These are phyloP conservation scores for Pomatorhinus ruficollis DNA, from an alignment of 2,113 vertebrate genomes.

Conservation along the genomic window DNA sequence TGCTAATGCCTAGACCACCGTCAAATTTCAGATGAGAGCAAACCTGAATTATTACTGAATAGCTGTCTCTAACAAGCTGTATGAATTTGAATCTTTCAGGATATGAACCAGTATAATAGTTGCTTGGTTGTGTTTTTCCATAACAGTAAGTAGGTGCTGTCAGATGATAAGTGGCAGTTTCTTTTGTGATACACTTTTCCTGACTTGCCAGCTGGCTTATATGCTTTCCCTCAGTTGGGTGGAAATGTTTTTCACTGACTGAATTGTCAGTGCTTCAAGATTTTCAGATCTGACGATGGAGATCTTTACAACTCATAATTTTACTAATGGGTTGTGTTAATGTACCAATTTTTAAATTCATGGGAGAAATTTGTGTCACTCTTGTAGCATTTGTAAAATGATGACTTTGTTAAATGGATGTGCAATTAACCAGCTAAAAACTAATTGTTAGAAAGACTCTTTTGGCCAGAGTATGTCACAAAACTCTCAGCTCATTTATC, in stretches of 20 bases:
- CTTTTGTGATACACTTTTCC: conserved; percentile 54
- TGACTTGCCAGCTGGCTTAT: conserved; percentile 44
- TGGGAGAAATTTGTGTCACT: conserved; percentile 65
- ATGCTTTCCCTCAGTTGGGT: conserved; percentile 36
- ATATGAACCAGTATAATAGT: conserved; percentile 38
- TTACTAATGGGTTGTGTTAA: conserved; percentile 56
- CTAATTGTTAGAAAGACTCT: conserved; percentile 71
- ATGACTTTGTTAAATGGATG: conserved; percentile 73
- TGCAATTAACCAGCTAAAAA: conserved; percentile 72
- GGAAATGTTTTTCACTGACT: conserved; percentile 56
- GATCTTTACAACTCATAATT: conserved; percentile 64
- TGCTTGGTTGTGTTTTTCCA: conserved; percentile 57
- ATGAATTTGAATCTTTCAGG: conserved; percentile 23
- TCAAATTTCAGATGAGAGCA: conserved; percentile 16
- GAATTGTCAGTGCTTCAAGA: conserved; percentile 50
- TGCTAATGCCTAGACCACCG: not conserved
- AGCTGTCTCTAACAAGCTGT: not conserved
- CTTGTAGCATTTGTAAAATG: conserved; percentile 69
- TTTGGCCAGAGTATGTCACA: conserved; percentile 66
- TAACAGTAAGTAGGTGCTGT: conserved; percentile 67
- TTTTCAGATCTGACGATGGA: conserved; percentile 43
- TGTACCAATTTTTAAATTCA: conserved; percentile 50
- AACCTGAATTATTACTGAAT: not conserved
- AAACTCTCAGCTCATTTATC: conserved; percentile 66
- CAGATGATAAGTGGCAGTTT: conserved; percentile 56